Evolutionary conservation across 1,140 invertebrate genomes (phyloP), one percentile per base, ranked within the genome.

Genomic region (Heliconius congener): DNA sequence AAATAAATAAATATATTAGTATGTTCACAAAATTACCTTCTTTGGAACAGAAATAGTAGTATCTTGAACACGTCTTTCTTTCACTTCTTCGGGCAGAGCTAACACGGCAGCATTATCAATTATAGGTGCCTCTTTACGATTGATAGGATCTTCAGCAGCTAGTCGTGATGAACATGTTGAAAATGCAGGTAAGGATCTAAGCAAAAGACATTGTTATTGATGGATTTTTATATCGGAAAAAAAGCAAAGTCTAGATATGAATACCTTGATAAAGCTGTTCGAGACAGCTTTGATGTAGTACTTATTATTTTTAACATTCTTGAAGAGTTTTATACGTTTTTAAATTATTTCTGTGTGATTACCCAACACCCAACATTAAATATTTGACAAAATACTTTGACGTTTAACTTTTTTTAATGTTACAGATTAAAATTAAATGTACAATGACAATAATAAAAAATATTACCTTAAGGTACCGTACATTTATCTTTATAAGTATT

Each of bases 1-100:
- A 23, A 9, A 8, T 52, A 52, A 19, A 19, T 18, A 52, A 19
- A 2, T 52, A 52, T 19, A 52, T 52, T 19, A 52, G 8, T 2
- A 57, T 57, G 2, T 11, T 57, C 4, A 30, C 27, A 30, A 30
- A 30, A 27, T 83, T 89, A 96, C 93, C 88, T 95, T 90, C 16
- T 80, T 89, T 70, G 95, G 95, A 6, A 96, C 95, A 46, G 94
- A 92, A 82, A 96, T 96, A 77, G 94, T 95, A 81, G 94, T 91
- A 76, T 95, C 94, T 78, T 96, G 86, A 80, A 95, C 95, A 81
- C 93, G 93, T 79, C 93, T 95, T 34, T 95, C 92, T 77, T 93
- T 94, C 11, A 91, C 46, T 83, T 96, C 95, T 77, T 96, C 95
- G 19, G 95, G 95, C 16, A 94, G 90, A 5, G 95, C 88, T 18